Percentiles rank a stretch among this genome's conserved stretches.
These are phyloP conservation scores for Neolamprologus longior DNA, from an alignment of 2,113 vertebrate species.

Conservation along the genomic window DNA sequence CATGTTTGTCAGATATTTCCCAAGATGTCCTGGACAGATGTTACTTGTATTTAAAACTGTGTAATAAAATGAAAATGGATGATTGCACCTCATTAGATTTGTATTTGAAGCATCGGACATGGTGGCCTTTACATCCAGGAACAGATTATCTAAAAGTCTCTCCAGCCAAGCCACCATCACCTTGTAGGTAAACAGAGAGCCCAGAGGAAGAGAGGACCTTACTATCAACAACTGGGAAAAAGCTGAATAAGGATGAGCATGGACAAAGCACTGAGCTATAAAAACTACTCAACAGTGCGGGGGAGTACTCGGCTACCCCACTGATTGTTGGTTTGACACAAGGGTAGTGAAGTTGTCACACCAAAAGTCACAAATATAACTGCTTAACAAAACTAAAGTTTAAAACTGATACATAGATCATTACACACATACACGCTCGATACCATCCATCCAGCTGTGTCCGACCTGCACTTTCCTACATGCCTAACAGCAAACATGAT, in stretches of 20 bases:
- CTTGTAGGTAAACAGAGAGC: not conserved
- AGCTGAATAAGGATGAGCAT: not conserved
- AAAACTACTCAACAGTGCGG: not conserved
- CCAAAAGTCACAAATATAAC: not conserved
- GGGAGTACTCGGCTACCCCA: not conserved
- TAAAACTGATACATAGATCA: not conserved
- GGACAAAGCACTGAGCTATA: not conserved
- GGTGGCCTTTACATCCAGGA: not conserved
- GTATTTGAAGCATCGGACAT: not conserved
- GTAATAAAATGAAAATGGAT: not conserved
- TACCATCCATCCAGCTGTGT: not conserved
- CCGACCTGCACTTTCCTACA: not conserved
- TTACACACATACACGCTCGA: not conserved
- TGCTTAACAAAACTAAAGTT: not conserved
- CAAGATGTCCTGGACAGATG: not conserved
- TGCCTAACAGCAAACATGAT: not conserved
- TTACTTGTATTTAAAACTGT: not conserved
- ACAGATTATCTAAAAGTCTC: not conserved
- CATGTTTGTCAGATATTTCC: not conserved
- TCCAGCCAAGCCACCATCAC: not conserved
- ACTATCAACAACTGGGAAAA: not conserved
- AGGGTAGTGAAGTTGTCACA: accelerated
- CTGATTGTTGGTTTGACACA: not conserved
- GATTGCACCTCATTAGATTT: not conserved
- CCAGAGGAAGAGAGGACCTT: not conserved